A percentile compares a stretch with the other conserved stretches of the same genome.
phyloP scores from a whole-genome alignment of 2,888 invertebrate species.

The Nephrotoma flavescens region DNA sequence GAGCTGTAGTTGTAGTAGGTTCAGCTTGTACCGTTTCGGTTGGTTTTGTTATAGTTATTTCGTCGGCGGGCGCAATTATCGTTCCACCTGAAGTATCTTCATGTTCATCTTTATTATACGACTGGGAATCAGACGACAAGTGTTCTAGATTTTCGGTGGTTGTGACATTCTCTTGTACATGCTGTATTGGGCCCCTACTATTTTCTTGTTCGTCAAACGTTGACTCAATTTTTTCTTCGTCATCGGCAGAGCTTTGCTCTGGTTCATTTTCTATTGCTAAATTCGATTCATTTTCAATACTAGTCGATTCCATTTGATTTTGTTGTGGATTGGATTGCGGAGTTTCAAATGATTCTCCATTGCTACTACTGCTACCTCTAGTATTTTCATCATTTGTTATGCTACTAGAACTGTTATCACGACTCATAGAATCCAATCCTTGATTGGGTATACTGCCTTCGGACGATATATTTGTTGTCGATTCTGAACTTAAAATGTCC shows the following conservation, averaged over 20 bases:
- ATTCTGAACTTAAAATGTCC: background rate
- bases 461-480: background rate
- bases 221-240: background rate
- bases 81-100: background rate
- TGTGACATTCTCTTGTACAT: background rate
- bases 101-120: background rate
- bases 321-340: background rate
- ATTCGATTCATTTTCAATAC: background rate
- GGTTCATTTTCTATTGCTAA: background rate
- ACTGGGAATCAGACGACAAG: background rate
- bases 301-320: background rate
- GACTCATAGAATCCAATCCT: background rate
- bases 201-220: background rate
- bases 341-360: background rate
- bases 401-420: background rate
- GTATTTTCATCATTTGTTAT: background rate
- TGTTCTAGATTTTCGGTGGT: background rate
- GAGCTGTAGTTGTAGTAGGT: slow-evolving; percentile 28
- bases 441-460: background rate
- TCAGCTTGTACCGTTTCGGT: slow-evolving; percentile 20
- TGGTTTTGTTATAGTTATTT: slow-evolving; percentile 12
- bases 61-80: background rate
- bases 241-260: background rate
- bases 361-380: background rate
- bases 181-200: background rate